Evolutionary conservation across 2,888 invertebrate genomes (phyloP).

Genomic region (Macaria notata): DNA sequence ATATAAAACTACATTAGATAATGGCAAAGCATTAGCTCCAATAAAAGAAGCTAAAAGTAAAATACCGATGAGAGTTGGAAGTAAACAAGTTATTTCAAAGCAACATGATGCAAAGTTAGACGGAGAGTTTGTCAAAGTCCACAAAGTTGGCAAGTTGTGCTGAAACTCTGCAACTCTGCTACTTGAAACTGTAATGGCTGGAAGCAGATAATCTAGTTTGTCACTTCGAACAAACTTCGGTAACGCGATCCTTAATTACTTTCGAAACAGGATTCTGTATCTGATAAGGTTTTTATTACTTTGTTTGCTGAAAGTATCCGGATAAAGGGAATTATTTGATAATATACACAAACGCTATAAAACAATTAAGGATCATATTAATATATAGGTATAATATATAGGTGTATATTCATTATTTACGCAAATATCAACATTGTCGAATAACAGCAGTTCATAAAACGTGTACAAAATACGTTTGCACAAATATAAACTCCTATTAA

Average conservation of each 20-base stretch:
- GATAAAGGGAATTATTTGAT: too few species aligned
- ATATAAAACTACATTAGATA: too few species aligned
- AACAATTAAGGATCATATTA: too few species aligned
- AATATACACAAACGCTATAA: too few species aligned
- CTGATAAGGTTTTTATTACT: constrained; percentile 35
- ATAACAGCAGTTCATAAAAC: not conserved
- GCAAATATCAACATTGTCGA: too few species aligned
- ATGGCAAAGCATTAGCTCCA: not conserved
- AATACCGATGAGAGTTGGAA: constrained; percentile 37
- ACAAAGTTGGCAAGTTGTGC: constrained; percentile 59
- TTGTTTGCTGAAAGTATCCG: constrained; percentile 12
- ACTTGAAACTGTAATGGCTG: constrained; percentile 66
- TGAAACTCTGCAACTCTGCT: constrained; percentile 55
- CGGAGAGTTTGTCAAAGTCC: constrained; percentile 51
- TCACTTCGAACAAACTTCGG: constrained; percentile 56
- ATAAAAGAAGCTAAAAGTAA: constrained; percentile 30
- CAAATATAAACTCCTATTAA: constrained; percentile 5
- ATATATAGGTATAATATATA: too few species aligned
- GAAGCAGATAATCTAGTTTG: constrained; percentile 71
- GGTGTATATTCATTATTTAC: too few species aligned
- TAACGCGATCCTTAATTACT: constrained; percentile 63
- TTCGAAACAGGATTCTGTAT: constrained; percentile 41
- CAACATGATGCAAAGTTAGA: constrained; percentile 44
- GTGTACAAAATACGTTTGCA: not conserved
- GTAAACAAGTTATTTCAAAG: constrained; percentile 53